phyloP scores from a whole-genome alignment of 2,113 vertebrate species.

The Sinocyclocheilus anshuiensis region DNA sequence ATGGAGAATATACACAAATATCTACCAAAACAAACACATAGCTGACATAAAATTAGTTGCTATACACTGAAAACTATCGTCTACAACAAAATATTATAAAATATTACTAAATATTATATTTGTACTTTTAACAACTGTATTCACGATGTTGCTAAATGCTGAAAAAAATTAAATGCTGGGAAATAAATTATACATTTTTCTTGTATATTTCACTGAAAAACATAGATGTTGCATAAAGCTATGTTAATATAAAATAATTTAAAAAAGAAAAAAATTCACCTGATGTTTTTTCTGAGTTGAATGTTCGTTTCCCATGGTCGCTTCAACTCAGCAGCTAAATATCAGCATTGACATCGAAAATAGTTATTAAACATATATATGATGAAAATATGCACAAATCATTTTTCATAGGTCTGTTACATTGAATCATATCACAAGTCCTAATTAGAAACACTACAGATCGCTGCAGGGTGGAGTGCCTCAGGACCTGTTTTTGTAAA shows the following conservation, averaged over 20 bases:
- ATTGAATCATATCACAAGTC: neutral
- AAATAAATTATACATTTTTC: neutral
- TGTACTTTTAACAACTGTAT: neutral
- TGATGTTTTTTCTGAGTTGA: slow-evolving; percentile 51
- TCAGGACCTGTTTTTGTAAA: neutral
- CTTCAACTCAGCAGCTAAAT: slow-evolving; percentile 12
- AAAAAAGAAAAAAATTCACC: slow-evolving; percentile 58
- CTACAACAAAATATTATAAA: no score
- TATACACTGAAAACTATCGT: neutral
- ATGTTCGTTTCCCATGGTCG: slow-evolving; percentile 73
- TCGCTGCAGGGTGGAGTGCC: neutral
- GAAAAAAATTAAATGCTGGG: neutral
- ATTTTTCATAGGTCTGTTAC: neutral
- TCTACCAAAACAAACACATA: slow-evolving; percentile 10
- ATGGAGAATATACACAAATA: neutral
- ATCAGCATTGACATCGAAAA: slow-evolving; percentile 25
- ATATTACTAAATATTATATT: neutral
- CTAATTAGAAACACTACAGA: neutral
- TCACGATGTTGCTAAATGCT: neutral
- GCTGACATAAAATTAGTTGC: neutral
- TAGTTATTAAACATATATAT: neutral
- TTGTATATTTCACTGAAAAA: neutral
- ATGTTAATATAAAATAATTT: neutral
- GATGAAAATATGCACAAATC: neutral
- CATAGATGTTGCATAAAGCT: neutral